Base-by-base conservation (phyloP, 2,797 vertebrate genomes). In the Sebastes alutus region DNA sequence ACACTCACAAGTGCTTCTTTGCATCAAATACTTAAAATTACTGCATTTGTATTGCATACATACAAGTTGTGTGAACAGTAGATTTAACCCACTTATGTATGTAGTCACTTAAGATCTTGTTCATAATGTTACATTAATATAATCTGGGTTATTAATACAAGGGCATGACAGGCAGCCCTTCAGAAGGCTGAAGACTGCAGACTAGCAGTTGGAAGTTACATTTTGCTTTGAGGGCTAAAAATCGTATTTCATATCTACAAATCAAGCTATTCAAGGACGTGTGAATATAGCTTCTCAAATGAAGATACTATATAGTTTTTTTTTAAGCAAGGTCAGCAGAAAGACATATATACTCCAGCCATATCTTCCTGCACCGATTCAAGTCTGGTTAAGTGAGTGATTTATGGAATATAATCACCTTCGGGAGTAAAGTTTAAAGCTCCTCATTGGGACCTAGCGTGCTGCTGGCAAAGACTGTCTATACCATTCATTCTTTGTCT, bases 351-450 rank as follows among this genome's bases (percentile, higher is more conserved):
- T 42, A 81, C 9, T 46, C 76, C 32, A 20, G 12, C 10, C 14
- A 13, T 74, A 62, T 83, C 65, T 79, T 42, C 55, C 13, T 65
- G 35, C 33, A 32, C 66, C 79, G 46, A 87, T 85, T 87, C 64
- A 85, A 78, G 71, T 75, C 46, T 83, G 79, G 23, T 63, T 83
- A 83, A 84, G 64, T 75, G 23, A 78, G 54, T 80, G 79, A 90
- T 89, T 80, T 72, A 81, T 86, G 64, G 65, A 88, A 73, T 64
- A 72, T 82, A 79, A 89, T 84, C 77, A 88, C 63, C 71, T 78
- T 38, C 20, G 72, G 71, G 70, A 68, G 35, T 8, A 18, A 42
- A 4, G 49, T 80, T 84, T 78, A 38, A 82, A 81, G 56, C 59
- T 71, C 27, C 78, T 77, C 63, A 80, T 2, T 68, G 54, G 72